Base-by-base conservation (phyloP, 2,797 vertebrate genomes). In the Eospalax fontanierii region DNA sequence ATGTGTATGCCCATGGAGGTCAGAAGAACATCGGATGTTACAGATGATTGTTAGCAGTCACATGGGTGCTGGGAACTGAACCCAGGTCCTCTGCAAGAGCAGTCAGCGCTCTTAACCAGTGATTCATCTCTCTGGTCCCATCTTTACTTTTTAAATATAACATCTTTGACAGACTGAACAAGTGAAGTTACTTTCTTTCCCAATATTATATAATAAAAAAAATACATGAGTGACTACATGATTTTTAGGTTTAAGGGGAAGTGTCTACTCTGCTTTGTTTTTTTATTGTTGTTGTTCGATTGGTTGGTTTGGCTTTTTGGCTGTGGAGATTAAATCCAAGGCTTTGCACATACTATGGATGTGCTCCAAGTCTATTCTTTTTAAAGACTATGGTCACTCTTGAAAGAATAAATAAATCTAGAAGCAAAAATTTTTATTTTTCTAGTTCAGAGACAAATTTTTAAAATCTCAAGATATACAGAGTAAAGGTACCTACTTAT, bases 401-500 rank as follows among this genome's bases (percentile, higher is more conserved):
- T 84, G 89, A 92, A 93, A 91, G 21, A 91, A 19, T 54, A 90
- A 89, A 63, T 63, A 90, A 85, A 66, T 35, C 73, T 26, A 73
- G 15, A 10, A 85, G 50, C 35, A 75, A 50, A 96, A 33, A 35
- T 87, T 96, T 35, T 96, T 79, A 94, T 83, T 91, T 94, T 95
- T 89, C 24, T 91, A 80, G 9, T 46, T 89, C 33, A 80, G 46
- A 91, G 26, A 88, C 14, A 30, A 81, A 86, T 78, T 79, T 83
- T 14, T 15, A 83, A 78, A 94, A 89, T 94, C 50, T 95, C 4
- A 92, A 84, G 38, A 87, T 35, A 87, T n/a, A 82, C 3, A 87
- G 6, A 94, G 74, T 86, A 90, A 90, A 91, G 59, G 6, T 68
- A 85, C 57, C 26, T 90, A 76, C 43, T 92, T 65, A 94, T 26